phyloP scores from a whole-genome alignment of 2,888 invertebrate genomes.

The Trachelus stipa region DNA sequence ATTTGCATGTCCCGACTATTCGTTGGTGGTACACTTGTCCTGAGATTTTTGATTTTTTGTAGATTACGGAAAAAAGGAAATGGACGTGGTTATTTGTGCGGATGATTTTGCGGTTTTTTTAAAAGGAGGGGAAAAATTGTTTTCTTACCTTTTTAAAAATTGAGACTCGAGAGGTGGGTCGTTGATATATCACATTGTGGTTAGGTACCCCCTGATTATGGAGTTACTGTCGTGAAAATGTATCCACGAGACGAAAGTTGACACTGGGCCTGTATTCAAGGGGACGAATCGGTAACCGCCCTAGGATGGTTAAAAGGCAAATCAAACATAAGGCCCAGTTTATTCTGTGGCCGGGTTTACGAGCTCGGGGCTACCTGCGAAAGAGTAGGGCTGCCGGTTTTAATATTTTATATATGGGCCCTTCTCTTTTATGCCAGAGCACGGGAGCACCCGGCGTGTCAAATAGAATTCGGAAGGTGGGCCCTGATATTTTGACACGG shows the following conservation, averaged over 20 bases:
- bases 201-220: not conserved
- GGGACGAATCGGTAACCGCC: not conserved
- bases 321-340: slow-evolving; percentile 6
- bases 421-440: slow-evolving; percentile 57
- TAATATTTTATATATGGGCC: slow-evolving; percentile 57
- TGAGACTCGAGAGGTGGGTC: not conserved
- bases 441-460: slow-evolving; percentile 62
- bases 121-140: not conserved
- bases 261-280: not conserved
- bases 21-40: not conserved
- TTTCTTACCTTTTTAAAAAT: not conserved
- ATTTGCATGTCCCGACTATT: slow-evolving; percentile 4
- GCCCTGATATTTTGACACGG: slow-evolving; percentile 60
- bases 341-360: slow-evolving; percentile 3
- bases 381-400: slow-evolving; percentile 23
- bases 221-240: not conserved
- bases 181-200: not conserved
- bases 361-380: slow-evolving; percentile 10
- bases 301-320: not conserved
- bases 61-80: not conserved
- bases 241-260: not conserved
- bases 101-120: not conserved
- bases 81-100: not conserved
- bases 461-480: slow-evolving; percentile 55
- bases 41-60: not conserved